A percentile compares a stretch with the other conserved stretches of the same genome.
Evolutionary conservation across 2,888 invertebrate species (phyloP).

Genomic region (Parapristionchus giblindavisi): DNA sequence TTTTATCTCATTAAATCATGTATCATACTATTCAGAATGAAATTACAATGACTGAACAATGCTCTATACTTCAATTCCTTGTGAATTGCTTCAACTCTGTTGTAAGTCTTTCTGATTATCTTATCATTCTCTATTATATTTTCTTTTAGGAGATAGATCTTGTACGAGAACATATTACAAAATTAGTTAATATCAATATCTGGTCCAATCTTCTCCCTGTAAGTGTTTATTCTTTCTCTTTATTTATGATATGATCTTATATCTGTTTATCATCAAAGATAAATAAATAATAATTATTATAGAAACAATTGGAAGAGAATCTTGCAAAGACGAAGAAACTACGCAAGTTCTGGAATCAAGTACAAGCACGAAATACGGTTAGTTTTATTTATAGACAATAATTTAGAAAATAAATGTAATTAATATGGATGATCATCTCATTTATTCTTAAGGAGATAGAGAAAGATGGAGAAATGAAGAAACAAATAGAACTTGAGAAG

Average conservation of each 20-base stretch:
- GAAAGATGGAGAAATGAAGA: slow-evolving; percentile 37
- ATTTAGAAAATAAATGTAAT: no score
- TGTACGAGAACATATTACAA: slow-evolving; percentile 89
- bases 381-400: no score
- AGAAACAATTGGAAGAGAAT: slow-evolving; percentile 28
- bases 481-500: slow-evolving; percentile 70
- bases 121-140: background rate
- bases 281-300: slow-evolving; percentile 7
- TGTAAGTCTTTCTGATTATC: slow-evolving; percentile 71
- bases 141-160: slow-evolving; percentile 82
- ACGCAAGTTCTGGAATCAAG: slow-evolving; percentile 47
- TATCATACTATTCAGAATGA: background rate
- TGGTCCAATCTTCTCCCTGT: slow-evolving; percentile 87
- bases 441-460: background rate
- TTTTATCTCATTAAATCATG: background rate
- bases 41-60: slow-evolving; percentile 78
- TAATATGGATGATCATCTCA: background rate
- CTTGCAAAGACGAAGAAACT: slow-evolving; percentile 42
- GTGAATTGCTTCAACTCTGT: slow-evolving; percentile 97
- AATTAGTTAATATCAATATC: slow-evolving; percentile 89
- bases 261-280: no score
- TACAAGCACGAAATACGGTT: slow-evolving; percentile 33
- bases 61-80: slow-evolving; percentile 86
- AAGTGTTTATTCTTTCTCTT: slow-evolving; percentile 32
- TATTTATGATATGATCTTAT: slow-evolving; percentile 7